Conservation (phyloP, 2,113 vertebrate genomes). For the Opisthocomus hoazin region DNA sequence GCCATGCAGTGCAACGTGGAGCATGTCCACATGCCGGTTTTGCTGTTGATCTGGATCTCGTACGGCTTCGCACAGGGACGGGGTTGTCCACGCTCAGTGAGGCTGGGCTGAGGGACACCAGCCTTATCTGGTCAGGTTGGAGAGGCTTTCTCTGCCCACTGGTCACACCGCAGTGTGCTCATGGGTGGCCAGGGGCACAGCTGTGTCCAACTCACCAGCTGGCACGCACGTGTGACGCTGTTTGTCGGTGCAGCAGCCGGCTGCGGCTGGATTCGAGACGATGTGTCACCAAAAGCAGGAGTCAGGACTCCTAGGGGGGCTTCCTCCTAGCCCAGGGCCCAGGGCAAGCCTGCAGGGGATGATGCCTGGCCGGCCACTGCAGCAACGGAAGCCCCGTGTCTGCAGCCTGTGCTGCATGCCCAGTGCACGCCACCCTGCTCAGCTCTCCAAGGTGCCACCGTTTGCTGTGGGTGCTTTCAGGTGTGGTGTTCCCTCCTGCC, state of each 20-base stretch:
- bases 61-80: neutral
- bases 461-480: neutral
- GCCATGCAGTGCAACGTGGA: neutral
- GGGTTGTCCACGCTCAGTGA: neutral
- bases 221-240: fast-evolving
- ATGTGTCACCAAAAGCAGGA: neutral
- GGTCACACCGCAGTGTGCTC: neutral
- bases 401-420: neutral
- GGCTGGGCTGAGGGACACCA: neutral
- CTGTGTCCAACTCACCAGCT: neutral
- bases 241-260: neutral
- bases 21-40: neutral
- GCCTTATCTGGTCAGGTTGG: neutral
- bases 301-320: neutral
- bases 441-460: neutral
- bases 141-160: neutral
- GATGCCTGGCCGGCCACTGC: fast-evolving
- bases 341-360: neutral
- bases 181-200: neutral
- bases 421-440: neutral
- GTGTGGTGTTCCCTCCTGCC: neutral
- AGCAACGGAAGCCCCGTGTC: neutral
- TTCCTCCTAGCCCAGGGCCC: neutral
- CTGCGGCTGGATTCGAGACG: neutral
- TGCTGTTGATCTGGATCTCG: neutral